A percentile compares a stretch with the other conserved stretches of the same genome.
phyloP scores from a whole-genome alignment of 2,888 invertebrate genomes.

The Unio delphinus region DNA sequence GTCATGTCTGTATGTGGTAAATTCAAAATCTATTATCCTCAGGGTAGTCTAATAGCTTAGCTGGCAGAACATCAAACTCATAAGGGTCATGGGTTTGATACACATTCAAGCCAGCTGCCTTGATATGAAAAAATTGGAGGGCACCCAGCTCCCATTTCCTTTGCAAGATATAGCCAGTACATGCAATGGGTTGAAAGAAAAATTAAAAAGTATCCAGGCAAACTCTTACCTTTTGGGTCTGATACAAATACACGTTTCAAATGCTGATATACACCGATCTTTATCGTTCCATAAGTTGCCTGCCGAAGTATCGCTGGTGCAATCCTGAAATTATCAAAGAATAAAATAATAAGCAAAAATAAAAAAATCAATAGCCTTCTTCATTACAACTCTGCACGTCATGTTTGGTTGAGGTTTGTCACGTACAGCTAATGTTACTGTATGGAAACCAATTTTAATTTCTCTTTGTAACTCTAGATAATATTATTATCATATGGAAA shows the following conservation, averaged over 20 bases:
- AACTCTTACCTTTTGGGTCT: conserved; percentile 73
- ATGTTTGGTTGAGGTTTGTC: too few species aligned
- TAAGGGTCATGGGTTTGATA: background rate
- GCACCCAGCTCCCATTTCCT: background rate
- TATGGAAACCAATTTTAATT: too few species aligned
- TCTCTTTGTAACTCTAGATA: too few species aligned
- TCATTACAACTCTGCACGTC: too few species aligned
- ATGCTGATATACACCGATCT: conserved; percentile 95
- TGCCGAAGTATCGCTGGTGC: conserved; percentile 93
- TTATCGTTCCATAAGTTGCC: conserved; percentile 95
- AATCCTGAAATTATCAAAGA: conserved; percentile 77
- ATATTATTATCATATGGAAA: too few species aligned
- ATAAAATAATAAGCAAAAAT: background rate
- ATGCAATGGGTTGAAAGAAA: too few species aligned
- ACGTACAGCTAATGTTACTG: too few species aligned
- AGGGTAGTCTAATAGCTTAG: too few species aligned
- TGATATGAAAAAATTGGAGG: background rate
- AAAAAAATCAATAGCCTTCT: too few species aligned
- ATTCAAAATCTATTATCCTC: too few species aligned
- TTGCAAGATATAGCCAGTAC: background rate
- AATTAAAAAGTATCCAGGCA: background rate
- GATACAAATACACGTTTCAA: conserved; percentile 80
- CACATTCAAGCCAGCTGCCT: background rate
- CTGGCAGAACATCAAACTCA: too few species aligned
- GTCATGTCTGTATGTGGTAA: too few species aligned